Conservation (phyloP, 2,113 vertebrate species). For the Barnardius zonarius region DNA sequence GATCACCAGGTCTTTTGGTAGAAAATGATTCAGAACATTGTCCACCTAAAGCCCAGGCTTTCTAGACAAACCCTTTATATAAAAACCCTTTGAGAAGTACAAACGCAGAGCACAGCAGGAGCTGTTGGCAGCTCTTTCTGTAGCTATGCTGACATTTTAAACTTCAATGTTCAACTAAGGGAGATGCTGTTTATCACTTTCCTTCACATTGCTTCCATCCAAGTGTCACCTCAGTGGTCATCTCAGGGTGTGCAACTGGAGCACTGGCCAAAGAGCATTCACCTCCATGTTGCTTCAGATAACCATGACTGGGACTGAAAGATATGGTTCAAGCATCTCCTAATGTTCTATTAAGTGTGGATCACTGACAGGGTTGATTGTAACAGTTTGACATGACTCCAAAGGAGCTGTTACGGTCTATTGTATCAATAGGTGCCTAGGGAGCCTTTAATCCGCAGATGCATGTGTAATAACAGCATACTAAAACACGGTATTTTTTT, state of each 20-base stretch:
- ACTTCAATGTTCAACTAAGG: rapidly evolving
- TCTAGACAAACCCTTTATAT: background rate
- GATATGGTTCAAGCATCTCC: slow-evolving; percentile 1
- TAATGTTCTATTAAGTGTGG: slow-evolving; percentile 53
- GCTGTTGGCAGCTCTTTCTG: background rate
- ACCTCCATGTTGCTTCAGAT: background rate
- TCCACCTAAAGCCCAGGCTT: background rate
- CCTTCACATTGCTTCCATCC: rapidly evolving
- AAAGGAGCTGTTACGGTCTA: slow-evolving; percentile 40
- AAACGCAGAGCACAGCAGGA: background rate
- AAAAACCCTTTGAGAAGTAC: background rate
- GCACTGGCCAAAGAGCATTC: background rate
- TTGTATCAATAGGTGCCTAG: slow-evolving; percentile 42
- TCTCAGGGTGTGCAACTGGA: background rate
- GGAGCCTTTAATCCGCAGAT: slow-evolving; percentile 53
- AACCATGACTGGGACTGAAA: background rate
- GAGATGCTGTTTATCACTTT: background rate
- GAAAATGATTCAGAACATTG: background rate
- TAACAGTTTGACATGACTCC: slow-evolving; percentile 4
- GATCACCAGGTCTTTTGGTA: rapidly evolving
- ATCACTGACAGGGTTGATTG: slow-evolving; percentile 57
- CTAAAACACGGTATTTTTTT: background rate
- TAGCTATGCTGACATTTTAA: background rate
- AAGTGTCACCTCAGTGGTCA: background rate
- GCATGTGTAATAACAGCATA: slow-evolving; percentile 28